A percentile compares a stretch with the other conserved stretches of the same genome.
These are phyloP conservation scores for Lophura nycthemera DNA, from an alignment of 2,113 vertebrate genomes.

Conservation along the genomic window DNA sequence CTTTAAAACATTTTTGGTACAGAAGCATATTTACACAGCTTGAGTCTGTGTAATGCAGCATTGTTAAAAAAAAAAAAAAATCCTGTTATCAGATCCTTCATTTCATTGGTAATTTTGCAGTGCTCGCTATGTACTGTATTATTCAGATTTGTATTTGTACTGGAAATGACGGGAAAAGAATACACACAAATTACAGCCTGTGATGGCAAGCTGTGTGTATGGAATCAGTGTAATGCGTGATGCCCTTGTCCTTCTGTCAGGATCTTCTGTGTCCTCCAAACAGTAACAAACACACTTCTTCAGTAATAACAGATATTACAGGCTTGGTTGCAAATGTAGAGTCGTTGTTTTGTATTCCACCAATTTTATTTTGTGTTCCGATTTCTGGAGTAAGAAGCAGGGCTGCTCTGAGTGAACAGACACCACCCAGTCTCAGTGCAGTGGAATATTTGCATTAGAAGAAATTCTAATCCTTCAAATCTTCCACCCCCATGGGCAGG, in stretches of 20 bases:
- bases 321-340: neutral
- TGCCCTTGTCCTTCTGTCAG: neutral
- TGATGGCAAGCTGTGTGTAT: neutral
- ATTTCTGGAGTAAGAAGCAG: neutral
- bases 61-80: neutral
- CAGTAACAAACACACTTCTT: neutral
- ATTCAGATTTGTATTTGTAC: neutral
- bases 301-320: neutral
- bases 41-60: neutral
- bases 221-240: rapidly evolving
- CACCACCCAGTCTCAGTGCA: neutral
- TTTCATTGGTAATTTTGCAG: neutral
- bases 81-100: neutral
- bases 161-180: neutral
- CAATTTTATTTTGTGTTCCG: neutral
- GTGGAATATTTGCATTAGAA: neutral
- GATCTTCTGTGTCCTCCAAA: neutral
- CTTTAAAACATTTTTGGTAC: slow-evolving; percentile 3
- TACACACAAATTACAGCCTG: neutral
- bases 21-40: slow-evolving; percentile 17
- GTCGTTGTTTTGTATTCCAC: rapidly evolving
- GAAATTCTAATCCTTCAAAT: neutral
- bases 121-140: neutral
- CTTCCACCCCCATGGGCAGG: neutral
- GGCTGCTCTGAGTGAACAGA: neutral